A percentile compares a stretch with the other conserved stretches of the same genome.
Evolutionary conservation across 1,140 invertebrate genomes (phyloP).

Genomic region (Drosophila nasuta): DNA sequence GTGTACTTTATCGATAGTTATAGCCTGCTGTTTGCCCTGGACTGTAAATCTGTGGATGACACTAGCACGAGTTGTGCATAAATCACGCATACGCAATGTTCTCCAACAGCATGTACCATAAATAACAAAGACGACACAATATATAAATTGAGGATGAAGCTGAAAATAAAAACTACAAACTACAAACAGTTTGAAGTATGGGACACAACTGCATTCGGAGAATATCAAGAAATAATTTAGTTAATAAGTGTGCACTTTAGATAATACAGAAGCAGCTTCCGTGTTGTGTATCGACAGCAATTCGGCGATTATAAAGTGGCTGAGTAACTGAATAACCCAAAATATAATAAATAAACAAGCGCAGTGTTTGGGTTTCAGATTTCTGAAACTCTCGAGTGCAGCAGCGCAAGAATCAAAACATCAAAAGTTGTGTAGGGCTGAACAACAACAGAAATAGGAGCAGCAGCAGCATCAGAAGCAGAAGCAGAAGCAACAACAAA

Average conservation of each 20-base stretch:
- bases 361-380: neutral
- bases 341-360: slow-evolving; percentile 45
- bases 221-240: slow-evolving; percentile 9
- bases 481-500: neutral
- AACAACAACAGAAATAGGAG: slow-evolving; percentile 2
- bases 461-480: neutral
- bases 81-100: slow-evolving; percentile 77
- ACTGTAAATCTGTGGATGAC: slow-evolving; percentile 29
- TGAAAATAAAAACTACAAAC: slow-evolving; percentile 11
- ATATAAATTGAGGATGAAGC: slow-evolving; percentile 14
- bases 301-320: slow-evolving; percentile 19
- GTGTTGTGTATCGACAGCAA: neutral
- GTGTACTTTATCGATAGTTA: slow-evolving; percentile 29
- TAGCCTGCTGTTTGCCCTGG: slow-evolving; percentile 3
- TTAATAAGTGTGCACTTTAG: slow-evolving; percentile 27
- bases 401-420: slow-evolving; percentile 72
- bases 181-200: neutral
- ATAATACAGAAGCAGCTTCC: neutral
- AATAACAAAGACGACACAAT: slow-evolving; percentile 61
- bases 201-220: neutral
- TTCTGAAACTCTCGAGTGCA: slow-evolving; percentile 40
- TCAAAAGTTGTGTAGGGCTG: slow-evolving; percentile 50
- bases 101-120: slow-evolving; percentile 58
- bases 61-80: slow-evolving; percentile 46
- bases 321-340: slow-evolving; percentile 15